Base-by-base conservation (phyloP, 2,888 invertebrate species). In the Drosophila maculinotata region DNA sequence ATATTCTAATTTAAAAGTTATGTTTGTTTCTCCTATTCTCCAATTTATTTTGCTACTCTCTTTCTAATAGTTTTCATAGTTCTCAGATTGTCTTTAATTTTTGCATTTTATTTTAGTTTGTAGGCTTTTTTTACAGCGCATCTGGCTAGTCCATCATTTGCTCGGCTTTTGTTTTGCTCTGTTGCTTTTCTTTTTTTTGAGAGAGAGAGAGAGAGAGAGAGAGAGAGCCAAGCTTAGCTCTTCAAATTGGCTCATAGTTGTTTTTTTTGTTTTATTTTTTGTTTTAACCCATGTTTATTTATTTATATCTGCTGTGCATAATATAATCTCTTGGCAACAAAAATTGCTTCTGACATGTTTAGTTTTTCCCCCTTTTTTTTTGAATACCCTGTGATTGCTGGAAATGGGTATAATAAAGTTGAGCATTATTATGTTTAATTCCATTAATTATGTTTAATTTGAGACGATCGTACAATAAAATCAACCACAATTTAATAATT, bases 301-400 rank as follows among this genome's bases (percentile, higher is more conserved):
- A 69, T 69, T 64, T 69, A 49, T 51, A 51, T 74, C 20, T 49
- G 14, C 54, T 58, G 35, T 42, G 63, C 63, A 58, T 54, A 69
- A 69, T 73, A 58, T 54, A 69, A 69, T 73, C 57, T 62, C 38
- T 26, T 5, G 38, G 36, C 54, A 53, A 56, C 36, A 52, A 33
- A 42, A 44, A 64, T 15, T 28, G 48, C 36, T 49, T 26, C 59
- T 31, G 59, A 52, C 54, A 51, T 56, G 54, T 44, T 71, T 44
- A 38, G 53, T 44, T 56, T 54, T 23, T 20, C 10, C 15, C 15
- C 30, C n/a, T 28, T 15, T 31, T 23, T 30, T 15, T 25, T 9
- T 9, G 15, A 3, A 38, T 38, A 38, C 38, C 3, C 38, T 17
- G 38, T 7, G 0, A 6, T 10, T 10, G 2, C 6, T 1, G 15